phyloP scores from a whole-genome alignment of 2,888 invertebrate genomes.

The Agrochola macilenta region DNA sequence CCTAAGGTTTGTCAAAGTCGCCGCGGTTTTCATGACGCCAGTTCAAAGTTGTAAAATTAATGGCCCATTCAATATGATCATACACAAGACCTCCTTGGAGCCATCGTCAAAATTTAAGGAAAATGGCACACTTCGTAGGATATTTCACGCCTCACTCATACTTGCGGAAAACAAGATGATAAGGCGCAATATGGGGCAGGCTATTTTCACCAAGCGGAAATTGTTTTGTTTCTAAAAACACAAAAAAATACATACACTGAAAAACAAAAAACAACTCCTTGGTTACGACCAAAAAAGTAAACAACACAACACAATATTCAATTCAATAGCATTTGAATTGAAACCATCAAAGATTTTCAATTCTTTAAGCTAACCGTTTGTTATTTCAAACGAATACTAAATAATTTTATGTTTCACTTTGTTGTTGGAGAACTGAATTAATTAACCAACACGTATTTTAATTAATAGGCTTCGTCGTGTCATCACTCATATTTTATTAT shows the following conservation, averaged over 20 bases:
- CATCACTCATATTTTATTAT: slow-evolving; percentile 4
- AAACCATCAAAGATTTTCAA: slow-evolving; percentile 21
- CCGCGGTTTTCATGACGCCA: slow-evolving; percentile 52
- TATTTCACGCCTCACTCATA: slow-evolving; percentile 13
- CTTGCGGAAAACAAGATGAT: slow-evolving; percentile 20
- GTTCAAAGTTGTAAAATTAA: slow-evolving; percentile 59
- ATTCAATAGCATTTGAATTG: background rate
- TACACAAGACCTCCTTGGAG: slow-evolving; percentile 20
- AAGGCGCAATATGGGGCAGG: background rate
- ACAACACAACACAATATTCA: background rate
- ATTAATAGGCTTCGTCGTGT: slow-evolving; percentile 7
- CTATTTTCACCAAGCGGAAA: background rate
- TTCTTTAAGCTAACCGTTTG: slow-evolving; percentile 1
- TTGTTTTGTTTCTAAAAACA: no score
- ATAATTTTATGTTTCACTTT: slow-evolving; percentile 30
- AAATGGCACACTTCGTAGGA: slow-evolving; percentile 12
- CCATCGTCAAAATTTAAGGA: slow-evolving; percentile 10
- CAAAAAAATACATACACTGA: background rate
- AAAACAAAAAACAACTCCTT: background rate
- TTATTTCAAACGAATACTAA: slow-evolving; percentile 1
- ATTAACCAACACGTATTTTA: slow-evolving; percentile 25
- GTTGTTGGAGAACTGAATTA: slow-evolving; percentile 17
- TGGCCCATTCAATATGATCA: slow-evolving; percentile 51
- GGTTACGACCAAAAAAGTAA: background rate
- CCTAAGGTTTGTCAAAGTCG: slow-evolving; percentile 7